Evolutionary conservation across 1,140 invertebrate species (phyloP).

Genomic region (Rhynchophorus ferrugineus): DNA sequence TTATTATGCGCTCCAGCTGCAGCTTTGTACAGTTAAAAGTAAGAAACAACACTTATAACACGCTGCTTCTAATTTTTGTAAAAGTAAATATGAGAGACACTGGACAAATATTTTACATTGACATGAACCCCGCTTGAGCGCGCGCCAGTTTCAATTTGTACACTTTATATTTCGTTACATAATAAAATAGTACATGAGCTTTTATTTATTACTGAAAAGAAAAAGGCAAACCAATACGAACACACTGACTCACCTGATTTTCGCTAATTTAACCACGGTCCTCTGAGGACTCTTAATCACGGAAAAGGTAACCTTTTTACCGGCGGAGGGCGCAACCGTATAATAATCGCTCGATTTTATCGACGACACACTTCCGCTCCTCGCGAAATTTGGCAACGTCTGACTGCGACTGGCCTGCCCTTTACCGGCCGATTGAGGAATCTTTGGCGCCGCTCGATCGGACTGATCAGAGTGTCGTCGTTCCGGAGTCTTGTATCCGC

Average conservation of each 20-base stretch:
- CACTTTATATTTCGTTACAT: no score
- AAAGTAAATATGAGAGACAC: no score
- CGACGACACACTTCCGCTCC: slow-evolving; percentile 31
- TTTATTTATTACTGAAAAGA: no score
- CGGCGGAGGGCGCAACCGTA: slow-evolving; percentile 20
- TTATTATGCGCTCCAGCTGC: no score
- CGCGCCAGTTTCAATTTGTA: no score
- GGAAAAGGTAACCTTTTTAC: slow-evolving; percentile 25
- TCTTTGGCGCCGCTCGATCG: slow-evolving; percentile 10
- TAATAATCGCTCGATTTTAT: slow-evolving; percentile 37
- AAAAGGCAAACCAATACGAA: no score
- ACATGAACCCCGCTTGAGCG: no score
- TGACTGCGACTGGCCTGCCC: not conserved
- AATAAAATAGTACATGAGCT: no score
- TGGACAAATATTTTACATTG: no score
- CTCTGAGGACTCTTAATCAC: slow-evolving; percentile 34
- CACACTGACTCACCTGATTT: slow-evolving; percentile 34
- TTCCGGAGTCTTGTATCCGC: slow-evolving; percentile 29
- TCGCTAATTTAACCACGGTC: slow-evolving; percentile 36
- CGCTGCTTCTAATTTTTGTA: no score
- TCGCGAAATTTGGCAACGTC: slow-evolving; percentile 11
- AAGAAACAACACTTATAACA: no score
- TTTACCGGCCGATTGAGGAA: not conserved
- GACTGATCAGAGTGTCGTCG: slow-evolving; percentile 25
- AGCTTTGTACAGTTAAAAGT: no score